Base-by-base conservation (phyloP, 2,888 invertebrate genomes). In the Megaustenia siamemsis region DNA sequence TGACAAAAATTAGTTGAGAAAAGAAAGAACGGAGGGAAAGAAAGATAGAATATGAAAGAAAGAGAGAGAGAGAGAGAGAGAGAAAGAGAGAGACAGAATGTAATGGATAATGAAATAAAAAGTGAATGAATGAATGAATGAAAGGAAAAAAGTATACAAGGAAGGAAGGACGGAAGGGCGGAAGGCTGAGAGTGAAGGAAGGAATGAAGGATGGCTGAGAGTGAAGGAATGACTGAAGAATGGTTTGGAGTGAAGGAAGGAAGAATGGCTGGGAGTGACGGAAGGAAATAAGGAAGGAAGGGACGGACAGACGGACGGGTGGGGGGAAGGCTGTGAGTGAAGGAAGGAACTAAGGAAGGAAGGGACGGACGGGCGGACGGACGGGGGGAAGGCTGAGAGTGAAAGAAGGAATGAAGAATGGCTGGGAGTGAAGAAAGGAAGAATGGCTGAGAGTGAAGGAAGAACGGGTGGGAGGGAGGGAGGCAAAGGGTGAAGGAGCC, bases 31-130 rank as follows among this genome's bases (percentile, higher is more conserved):
- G 15, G 38, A 71, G 24, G 35, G 71, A 71, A 12, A 71, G 71
- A 71, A 12, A 71, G 6, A 38, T 12, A 71, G 71, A n/a, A n/a
- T n/a, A n/a, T n/a, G n/a, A n/a, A n/a, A n/a, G n/a, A n/a, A n/a
- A n/a, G n/a, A n/a, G n/a, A 71, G 32, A 71, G 71, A 71, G 32
- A 71, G 71, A 38, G 18, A 71, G 71, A 71, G 32, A 71, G 71
- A 71, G 32, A 71, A 38, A 71, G 1, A 71, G 71, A 71, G 32
- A 71, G 68, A 68, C 12, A n/a, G 68, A 68, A 21, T 24, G 68
- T 24, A 10, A 68, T 12, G 21, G 56, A 53, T 53, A 53, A 21
- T 15, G 12, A 53, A 21, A 53, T 53, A 53, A 21, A 53, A n/a
- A n/a, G n/a, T n/a, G n/a, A 8, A 12, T 18, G 49, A 49, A 49